A percentile compares a stretch with the other conserved stretches of the same genome.
Evolutionary conservation across 2,888 invertebrate genomes (phyloP).

Genomic region (Coelopa pilipes): DNA sequence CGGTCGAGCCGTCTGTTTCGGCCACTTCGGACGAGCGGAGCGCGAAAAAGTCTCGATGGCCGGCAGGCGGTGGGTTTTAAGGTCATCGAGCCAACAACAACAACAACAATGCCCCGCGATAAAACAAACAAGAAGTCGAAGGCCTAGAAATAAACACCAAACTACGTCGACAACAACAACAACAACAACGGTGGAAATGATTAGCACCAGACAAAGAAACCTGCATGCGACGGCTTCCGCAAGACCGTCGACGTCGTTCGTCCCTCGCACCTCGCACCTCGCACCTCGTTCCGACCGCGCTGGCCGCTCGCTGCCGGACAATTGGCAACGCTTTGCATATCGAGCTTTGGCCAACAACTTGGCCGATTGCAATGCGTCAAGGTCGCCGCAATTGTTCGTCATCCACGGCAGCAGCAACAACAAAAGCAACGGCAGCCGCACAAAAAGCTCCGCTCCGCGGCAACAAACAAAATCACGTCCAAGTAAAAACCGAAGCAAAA

Average conservation of each 20-base stretch:
- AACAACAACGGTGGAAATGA: background rate
- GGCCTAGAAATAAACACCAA: too few relatives aligned
- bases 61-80: too few relatives aligned
- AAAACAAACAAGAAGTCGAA: too few relatives aligned
- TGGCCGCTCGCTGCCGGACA: too few relatives aligned
- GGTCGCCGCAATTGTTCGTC: slow-evolving; percentile 15
- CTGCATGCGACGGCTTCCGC: slow-evolving; percentile 3
- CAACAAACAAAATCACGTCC: slow-evolving; percentile 27
- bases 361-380: slow-evolving; percentile 26
- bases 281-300: too few relatives aligned
- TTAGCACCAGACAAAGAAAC: background rate
- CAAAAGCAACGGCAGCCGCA: too few relatives aligned
- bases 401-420: background rate
- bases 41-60: too few relatives aligned
- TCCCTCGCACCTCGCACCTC: background rate
- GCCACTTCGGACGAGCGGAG: too few relatives aligned
- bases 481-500: slow-evolving; percentile 10
- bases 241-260: background rate
- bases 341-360: background rate
- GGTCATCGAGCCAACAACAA: too few relatives aligned
- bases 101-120: too few relatives aligned
- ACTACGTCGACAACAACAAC: too few relatives aligned
- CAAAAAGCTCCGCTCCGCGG: background rate
- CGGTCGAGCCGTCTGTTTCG: too few relatives aligned
- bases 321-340: slow-evolving; percentile 7